Evolutionary conservation across 2,113 vertebrate genomes (phyloP).

Genomic region (Argyrosomus japonicus): DNA sequence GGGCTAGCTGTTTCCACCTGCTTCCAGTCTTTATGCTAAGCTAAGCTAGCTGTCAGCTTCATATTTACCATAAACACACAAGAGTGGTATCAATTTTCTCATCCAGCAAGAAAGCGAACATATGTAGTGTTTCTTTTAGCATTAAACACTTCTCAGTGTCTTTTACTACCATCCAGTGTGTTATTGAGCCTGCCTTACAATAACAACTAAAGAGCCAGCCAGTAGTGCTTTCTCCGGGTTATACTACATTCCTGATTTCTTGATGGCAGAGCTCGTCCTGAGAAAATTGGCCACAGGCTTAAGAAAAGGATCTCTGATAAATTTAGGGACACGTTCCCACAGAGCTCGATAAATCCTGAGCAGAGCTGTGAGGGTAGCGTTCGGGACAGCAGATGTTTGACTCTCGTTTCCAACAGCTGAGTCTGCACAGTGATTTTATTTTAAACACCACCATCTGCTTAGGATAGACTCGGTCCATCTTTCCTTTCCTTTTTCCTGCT

Average conservation of each 20-base stretch:
- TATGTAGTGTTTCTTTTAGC: neutral
- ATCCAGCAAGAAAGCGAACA: neutral
- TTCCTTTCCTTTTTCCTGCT: conserved; percentile 25
- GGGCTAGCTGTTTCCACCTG: no score
- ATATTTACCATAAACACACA: no score
- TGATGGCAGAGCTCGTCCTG: neutral
- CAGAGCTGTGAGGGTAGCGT: conserved; percentile 34
- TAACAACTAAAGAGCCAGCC: neutral
- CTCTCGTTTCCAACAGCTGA: conserved; percentile 80
- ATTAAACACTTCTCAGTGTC: neutral
- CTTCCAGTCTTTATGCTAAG: no score
- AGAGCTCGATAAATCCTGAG: conserved; percentile 43
- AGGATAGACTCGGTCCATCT: conserved; percentile 60
- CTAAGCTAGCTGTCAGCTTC: no score
- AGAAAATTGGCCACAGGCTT: conserved; percentile 45
- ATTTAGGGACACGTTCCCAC: conserved; percentile 46
- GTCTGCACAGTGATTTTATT: conserved; percentile 78
- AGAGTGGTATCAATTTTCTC: neutral
- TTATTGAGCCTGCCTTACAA: conserved; percentile 4
- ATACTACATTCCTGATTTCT: neutral
- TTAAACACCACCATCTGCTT: conserved; percentile 78
- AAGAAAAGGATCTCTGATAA: conserved; percentile 42
- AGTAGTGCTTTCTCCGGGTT: neutral
- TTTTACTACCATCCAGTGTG: neutral
- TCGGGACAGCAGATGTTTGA: conserved; percentile 75